phyloP scores from a whole-genome alignment of 2,888 invertebrate genomes.

The Globia sparganii region DNA sequence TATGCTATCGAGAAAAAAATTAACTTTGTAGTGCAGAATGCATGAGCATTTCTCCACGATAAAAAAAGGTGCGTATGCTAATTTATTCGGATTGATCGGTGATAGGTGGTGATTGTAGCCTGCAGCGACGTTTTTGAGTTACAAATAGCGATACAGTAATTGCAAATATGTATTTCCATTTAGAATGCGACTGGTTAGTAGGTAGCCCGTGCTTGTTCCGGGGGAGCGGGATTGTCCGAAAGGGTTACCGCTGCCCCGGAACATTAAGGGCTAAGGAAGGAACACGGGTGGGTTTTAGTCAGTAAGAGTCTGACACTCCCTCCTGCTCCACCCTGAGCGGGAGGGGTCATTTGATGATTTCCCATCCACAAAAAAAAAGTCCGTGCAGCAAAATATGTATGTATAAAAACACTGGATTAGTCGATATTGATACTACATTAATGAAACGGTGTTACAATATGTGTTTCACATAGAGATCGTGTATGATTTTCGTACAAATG shows the following conservation, averaged over 20 bases:
- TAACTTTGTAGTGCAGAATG: no score
- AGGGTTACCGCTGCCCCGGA: no score
- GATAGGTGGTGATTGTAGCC: slow-evolving; percentile 37
- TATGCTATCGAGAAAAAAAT: no score
- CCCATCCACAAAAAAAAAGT: no score
- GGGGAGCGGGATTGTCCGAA: no score
- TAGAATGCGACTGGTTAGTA: slow-evolving; percentile 24
- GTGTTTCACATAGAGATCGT: background rate
- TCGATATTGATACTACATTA: background rate
- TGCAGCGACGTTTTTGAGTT: slow-evolving; percentile 44
- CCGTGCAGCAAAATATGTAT: no score
- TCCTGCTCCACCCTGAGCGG: no score
- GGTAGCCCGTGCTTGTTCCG: slow-evolving; percentile 7
- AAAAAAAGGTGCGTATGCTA: slow-evolving; percentile 34
- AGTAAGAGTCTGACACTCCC: no score
- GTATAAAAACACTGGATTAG: background rate
- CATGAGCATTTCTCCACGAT: no score
- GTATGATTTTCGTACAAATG: background rate
- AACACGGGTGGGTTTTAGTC: no score
- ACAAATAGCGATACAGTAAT: slow-evolving; percentile 52
- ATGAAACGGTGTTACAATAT: background rate
- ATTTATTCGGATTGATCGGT: slow-evolving; percentile 38
- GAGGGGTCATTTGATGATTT: no score
- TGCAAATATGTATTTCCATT: slow-evolving; percentile 39
- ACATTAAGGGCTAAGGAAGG: no score